Evolutionary conservation across 2,888 invertebrate genomes (phyloP), one percentile per base, ranked within the genome.

Genomic region (Netelia melanura): DNA sequence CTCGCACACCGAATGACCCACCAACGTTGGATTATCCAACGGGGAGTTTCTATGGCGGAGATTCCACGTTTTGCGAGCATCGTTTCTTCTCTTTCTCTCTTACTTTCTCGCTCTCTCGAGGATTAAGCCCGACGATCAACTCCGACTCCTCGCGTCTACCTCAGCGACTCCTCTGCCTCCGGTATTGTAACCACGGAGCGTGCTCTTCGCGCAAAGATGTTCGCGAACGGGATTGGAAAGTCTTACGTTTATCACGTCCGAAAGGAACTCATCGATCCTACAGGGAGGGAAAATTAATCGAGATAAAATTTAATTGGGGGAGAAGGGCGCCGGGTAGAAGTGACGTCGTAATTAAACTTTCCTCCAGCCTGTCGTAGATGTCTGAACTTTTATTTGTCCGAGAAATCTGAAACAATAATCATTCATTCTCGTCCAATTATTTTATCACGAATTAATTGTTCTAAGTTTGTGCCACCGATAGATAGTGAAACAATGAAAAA

Each of bases 1-100:
- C 83, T 65, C 11, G 48, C 56, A 11, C 65, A 30, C 21, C 65
- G 54, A 78, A 78, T 72, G 62, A 48, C 14, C 10, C 48, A 11
- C 56, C 68, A 44, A 38, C 25, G 79, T 17, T 48, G 74, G 72
- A 84, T 72, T 48, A 81, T 77, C 80, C 84, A 76, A 30, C 61
- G 54, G 25, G 10, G 61, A 72, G 43, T 80, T 81, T 77, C 76
- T 67, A 77, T 72, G 77, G 76, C 76, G 48, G 81, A 23, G 58
- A 68, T 61, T 77, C 48, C 30, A 44, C 61, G 67, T 64, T 72
- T 80, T 76, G 25, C 62, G 38, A 79, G 74, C 1, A 21, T 21
- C 11, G 14, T 17, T 11, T 3, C 0, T 54, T 6, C 17, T 17
- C 5, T n/a, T 17, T 54, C 54, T n/a, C 54, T 14, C 54, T 54